phyloP scores from a whole-genome alignment of 2,113 vertebrate genomes.

The Chascanopsetta lugubris region DNA sequence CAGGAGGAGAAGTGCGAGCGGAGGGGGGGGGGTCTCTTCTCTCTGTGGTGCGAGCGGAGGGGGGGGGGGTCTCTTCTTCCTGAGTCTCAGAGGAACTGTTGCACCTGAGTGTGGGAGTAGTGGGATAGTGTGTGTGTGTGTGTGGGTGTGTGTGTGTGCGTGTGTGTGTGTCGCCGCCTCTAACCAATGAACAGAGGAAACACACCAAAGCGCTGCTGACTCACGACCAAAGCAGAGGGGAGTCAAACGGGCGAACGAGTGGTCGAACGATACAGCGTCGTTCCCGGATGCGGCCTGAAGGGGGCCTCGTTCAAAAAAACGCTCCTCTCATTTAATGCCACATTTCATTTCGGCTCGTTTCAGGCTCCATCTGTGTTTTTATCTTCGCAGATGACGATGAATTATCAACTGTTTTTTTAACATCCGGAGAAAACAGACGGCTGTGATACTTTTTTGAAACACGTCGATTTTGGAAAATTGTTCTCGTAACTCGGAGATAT shows the following conservation, averaged over 20 bases:
- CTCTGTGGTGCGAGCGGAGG: no score
- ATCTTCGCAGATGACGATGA: no score
- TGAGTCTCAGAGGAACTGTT: constrained; percentile 23
- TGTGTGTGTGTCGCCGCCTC: constrained; percentile 25
- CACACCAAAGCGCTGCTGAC: constrained; percentile 53
- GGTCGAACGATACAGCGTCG: neutral
- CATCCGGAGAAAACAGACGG: no score
- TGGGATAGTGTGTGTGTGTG: constrained; percentile 5
- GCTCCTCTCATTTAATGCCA: neutral
- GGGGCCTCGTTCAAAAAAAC: neutral
- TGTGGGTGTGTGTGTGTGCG: constrained; percentile 34
- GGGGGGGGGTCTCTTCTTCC: constrained; percentile 37
- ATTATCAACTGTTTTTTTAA: no score
- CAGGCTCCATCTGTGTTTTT: no score
- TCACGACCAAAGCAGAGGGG: constrained; percentile 58
- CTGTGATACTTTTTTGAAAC: no score
- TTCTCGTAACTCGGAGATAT: no score
- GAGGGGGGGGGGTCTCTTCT: constrained; percentile 49
- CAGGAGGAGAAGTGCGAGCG: constrained; percentile 59
- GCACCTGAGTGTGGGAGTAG: no score
- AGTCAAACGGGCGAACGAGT: constrained; percentile 17
- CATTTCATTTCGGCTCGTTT: neutral
- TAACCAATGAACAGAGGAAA: constrained; percentile 36
- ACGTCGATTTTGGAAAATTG: no score
- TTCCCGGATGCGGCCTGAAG: neutral